Evolutionary conservation across 2,888 invertebrate genomes (phyloP), one percentile per base, ranked within the genome.

Genomic region (Lordiphosa andalusiaca): DNA sequence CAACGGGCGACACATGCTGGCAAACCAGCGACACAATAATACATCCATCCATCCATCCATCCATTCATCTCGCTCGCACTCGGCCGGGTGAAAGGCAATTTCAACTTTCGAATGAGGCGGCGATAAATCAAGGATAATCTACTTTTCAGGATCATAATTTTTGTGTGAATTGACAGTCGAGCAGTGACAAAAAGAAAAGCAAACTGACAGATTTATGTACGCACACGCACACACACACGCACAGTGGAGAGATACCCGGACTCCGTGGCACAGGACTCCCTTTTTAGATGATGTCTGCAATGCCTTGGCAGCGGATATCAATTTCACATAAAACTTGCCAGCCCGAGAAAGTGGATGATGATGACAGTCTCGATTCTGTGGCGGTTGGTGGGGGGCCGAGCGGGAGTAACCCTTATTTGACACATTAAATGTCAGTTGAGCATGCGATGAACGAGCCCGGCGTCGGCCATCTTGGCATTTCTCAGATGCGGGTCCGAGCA

Each of bases 41-140:
- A 75, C 67, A 63, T 39, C 49, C 49, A 49, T n/a, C n/a, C n/a
- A n/a, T n/a, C n/a, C n/a, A 16, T 16, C 16, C 67, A 63, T 39
- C 49, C 49, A 49, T 49, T 16, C 16, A n/a, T 47, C 33, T 35
- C 33, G 13, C 47, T 16, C n/a, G 19, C 19, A 38, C 25, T 49
- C 49, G 69, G 49, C 25, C 67, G 67, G 42, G 54, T 50, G 46
- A 67, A 70, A 71, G 60, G 77, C 76, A 81, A 73, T 81, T 84
- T 84, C 84, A 81, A 82, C 84, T 82, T 82, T 82, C 84, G 67
- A 82, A 81, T 87, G 86, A 86, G 86, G 87, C 75, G 84, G 81
- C 85, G 70, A 88, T 88, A 88, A 89, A 88, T 88, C 89, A 88
- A 88, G 86, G 89, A 88, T 88, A 88, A 89, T 88, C 89, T 88